phyloP scores from a whole-genome alignment of 1,140 invertebrate species.

The Pogonomyrmex barbatus region DNA sequence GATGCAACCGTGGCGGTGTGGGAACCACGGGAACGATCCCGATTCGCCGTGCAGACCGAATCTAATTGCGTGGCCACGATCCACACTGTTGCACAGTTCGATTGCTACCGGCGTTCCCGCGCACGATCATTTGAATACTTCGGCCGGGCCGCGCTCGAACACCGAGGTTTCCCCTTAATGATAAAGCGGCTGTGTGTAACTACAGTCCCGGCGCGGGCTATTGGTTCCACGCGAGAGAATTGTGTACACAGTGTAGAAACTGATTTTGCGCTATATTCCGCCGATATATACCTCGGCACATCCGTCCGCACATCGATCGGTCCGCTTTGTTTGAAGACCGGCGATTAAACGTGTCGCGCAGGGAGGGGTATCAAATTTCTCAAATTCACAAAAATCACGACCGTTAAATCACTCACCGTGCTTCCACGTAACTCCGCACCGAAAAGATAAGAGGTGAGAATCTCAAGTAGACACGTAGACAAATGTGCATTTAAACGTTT shows the following conservation, averaged over 20 bases:
- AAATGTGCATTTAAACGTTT: neutral
- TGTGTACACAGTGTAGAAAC: constrained; percentile 62
- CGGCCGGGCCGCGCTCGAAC: constrained; percentile 4
- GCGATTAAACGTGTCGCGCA: neutral
- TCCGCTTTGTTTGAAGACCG: neutral
- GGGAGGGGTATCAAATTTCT: neutral
- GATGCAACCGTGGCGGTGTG: constrained; percentile 36
- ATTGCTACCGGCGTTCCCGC: constrained; percentile 54
- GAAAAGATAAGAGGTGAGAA: neutral
- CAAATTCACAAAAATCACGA: neutral
- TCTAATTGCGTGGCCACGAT: constrained; percentile 59
- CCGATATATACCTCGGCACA: neutral
- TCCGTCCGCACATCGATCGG: neutral
- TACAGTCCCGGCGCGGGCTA: constrained; percentile 42
- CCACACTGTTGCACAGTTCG: constrained; percentile 62
- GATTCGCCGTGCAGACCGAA: constrained; percentile 57
- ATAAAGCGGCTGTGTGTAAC: constrained; percentile 57
- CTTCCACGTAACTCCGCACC: neutral
- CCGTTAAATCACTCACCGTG: neutral
- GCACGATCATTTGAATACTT: constrained; percentile 58
- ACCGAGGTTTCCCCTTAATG: constrained; percentile 53
- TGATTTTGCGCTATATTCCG: constrained; percentile 26
- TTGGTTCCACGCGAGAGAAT: constrained; percentile 63
- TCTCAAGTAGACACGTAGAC: neutral
- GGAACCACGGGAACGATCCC: constrained; percentile 58